Evolutionary conservation across 2,888 invertebrate genomes (phyloP).

Genomic region (Dendrolimus pini): DNA sequence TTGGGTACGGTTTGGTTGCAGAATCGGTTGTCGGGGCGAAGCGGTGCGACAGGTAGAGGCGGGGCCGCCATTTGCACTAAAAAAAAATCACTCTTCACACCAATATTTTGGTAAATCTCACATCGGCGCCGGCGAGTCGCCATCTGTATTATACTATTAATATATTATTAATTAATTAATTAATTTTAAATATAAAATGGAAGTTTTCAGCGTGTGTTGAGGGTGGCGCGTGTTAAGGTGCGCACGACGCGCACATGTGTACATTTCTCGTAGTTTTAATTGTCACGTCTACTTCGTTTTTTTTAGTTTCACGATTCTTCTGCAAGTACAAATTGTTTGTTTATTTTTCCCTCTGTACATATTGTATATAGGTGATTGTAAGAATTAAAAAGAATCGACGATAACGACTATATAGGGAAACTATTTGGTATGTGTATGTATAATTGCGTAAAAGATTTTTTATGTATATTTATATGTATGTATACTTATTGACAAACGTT

Average conservation of each 20-base stretch:
- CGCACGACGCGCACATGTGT: conserved; percentile 31
- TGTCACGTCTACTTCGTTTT: conserved; percentile 35
- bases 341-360: conserved; percentile 71
- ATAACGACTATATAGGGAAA: conserved; percentile 38
- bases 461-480: conserved; percentile 67
- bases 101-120: conserved; percentile 61
- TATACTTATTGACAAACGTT: conserved; percentile 65
- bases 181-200: conserved; percentile 19
- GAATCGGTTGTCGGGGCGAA: conserved; percentile 37
- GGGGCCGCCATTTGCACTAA: conserved; percentile 12
- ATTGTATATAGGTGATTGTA: conserved; percentile 66
- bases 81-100: conserved; percentile 18
- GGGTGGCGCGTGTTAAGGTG: conserved; percentile 10
- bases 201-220: not conserved
- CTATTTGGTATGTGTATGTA: conserved; percentile 51
- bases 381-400: not conserved
- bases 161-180: conserved; percentile 5
- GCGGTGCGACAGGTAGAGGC: conserved; percentile 57
- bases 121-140: conserved; percentile 34
- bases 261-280: conserved; percentile 33
- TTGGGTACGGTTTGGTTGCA: conserved; percentile 28
- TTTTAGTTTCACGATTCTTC: conserved; percentile 66
- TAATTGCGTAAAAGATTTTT: conserved; percentile 54
- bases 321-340: conserved; percentile 77
- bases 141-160: conserved; percentile 39